A percentile compares a stretch with the other conserved stretches of the same genome.
These are phyloP conservation scores for Halcyon smyrnensis DNA, from an alignment of 2,797 vertebrate species.

Conservation along the genomic window DNA sequence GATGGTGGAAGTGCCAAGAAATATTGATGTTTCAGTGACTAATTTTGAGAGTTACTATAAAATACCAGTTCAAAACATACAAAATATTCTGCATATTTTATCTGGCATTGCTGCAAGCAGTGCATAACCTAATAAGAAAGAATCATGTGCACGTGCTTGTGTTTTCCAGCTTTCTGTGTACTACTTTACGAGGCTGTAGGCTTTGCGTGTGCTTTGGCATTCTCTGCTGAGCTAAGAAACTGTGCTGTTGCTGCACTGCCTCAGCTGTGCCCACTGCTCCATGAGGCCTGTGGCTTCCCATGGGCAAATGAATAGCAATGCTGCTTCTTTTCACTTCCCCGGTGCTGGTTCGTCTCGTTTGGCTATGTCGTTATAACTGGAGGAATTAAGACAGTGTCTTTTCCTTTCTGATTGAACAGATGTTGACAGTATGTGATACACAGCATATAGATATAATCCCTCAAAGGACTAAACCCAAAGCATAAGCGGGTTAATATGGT, in stretches of 20 bases:
- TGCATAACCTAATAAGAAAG: neutral
- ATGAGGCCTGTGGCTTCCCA: neutral
- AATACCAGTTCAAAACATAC: neutral
- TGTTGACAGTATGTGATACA: neutral
- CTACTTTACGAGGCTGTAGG: neutral
- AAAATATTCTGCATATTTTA: neutral
- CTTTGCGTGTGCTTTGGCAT: neutral
- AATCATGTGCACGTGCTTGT: neutral
- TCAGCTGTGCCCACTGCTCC: neutral
- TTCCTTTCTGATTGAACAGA: neutral
- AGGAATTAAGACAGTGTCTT: neutral
- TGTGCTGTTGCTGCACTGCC: neutral
- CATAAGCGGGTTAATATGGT: neutral
- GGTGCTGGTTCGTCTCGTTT: neutral
- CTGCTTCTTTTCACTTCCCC: neutral
- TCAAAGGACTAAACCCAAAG: neutral
- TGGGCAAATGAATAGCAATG: neutral
- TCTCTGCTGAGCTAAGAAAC: neutral
- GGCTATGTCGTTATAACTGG: neutral
- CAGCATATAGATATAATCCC: neutral
- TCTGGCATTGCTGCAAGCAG: neutral
- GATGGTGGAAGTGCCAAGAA: slow-evolving; percentile 10
- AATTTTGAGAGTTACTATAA: neutral
- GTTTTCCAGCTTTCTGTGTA: slow-evolving; percentile 13
- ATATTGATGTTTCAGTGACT: neutral